Conservation (phyloP, 2,797 vertebrate species). For the Adelosebastes latens region DNA sequence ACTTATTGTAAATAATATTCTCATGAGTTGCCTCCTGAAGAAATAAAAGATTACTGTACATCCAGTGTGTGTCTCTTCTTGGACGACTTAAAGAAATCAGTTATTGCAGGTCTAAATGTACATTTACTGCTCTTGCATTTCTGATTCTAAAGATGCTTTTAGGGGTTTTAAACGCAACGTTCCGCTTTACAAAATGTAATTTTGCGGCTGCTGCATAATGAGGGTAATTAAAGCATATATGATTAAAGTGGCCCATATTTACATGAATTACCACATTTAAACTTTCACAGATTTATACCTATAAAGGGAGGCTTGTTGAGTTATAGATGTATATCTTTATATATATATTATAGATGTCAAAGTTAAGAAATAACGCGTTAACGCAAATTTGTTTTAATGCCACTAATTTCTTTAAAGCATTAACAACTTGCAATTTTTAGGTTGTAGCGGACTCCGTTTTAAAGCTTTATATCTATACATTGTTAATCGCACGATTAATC, state of each 20-base stretch:
- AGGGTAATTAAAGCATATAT: not conserved
- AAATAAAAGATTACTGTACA: constrained; percentile 66
- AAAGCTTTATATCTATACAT: no score
- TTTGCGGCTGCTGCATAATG: not conserved
- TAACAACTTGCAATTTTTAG: no score
- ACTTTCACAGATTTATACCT: no score
- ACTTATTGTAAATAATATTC: constrained; percentile 69
- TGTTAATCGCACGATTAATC: no score
- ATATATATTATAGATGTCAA: no score
- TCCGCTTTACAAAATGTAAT: not conserved
- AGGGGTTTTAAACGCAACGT: not conserved
- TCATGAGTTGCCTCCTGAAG: constrained; percentile 61
- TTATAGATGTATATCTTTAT: no score
- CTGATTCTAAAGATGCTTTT: not conserved
- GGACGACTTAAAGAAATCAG: not conserved
- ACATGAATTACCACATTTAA: not conserved
- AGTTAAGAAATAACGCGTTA: no score
- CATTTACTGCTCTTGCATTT: not conserved
- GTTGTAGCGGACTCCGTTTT: no score
- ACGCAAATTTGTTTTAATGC: no score
- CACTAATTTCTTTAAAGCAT: no score
- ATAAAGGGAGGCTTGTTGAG: no score
- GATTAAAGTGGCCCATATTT: not conserved
- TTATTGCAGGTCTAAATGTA: not conserved
- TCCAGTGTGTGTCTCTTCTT: constrained; percentile 26